Evolutionary conservation across 2,888 invertebrate genomes (phyloP).

Genomic region (Copidosoma aretas): DNA sequence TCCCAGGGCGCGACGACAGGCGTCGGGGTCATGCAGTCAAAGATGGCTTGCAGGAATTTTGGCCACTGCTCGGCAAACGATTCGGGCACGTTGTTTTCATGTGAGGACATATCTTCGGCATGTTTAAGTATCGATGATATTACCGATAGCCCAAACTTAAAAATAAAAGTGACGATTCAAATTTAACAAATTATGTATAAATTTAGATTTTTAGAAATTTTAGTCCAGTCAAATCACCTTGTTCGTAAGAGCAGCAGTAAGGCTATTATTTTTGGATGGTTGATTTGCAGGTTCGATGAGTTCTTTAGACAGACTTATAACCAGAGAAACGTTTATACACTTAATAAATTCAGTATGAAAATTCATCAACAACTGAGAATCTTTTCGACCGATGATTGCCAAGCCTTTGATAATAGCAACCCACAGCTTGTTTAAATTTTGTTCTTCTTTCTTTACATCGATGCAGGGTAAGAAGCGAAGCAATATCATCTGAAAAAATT

Average conservation of each 20-base stretch:
- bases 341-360: constrained; percentile 69
- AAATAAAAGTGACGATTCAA: constrained; percentile 38
- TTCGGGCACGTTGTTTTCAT: constrained; percentile 1
- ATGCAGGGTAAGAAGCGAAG: constrained; percentile 72
- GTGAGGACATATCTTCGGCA: constrained; percentile 63
- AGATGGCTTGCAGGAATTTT: constrained; percentile 51
- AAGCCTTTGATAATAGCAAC: constrained; percentile 68
- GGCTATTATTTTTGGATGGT: constrained; percentile 55
- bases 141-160: constrained; percentile 68
- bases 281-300: constrained; percentile 54
- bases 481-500: constrained; percentile 68
- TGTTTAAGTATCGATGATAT: constrained; percentile 65
- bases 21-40: constrained; percentile 48
- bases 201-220: constrained; percentile 4
- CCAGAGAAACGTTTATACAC: constrained; percentile 50
- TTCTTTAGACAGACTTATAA: constrained; percentile 53
- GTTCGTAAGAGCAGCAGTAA: constrained; percentile 64
- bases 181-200: background rate
- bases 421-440: constrained; percentile 69
- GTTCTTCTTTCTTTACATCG: constrained; percentile 62
- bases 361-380: constrained; percentile 66
- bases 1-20: constrained; percentile 55
- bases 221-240: constrained; percentile 64
- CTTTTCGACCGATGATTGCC: constrained; percentile 67
- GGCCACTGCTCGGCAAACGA: constrained; percentile 50